Conservation (phyloP, 2,888 invertebrate genomes). For the Timema podura region DNA sequence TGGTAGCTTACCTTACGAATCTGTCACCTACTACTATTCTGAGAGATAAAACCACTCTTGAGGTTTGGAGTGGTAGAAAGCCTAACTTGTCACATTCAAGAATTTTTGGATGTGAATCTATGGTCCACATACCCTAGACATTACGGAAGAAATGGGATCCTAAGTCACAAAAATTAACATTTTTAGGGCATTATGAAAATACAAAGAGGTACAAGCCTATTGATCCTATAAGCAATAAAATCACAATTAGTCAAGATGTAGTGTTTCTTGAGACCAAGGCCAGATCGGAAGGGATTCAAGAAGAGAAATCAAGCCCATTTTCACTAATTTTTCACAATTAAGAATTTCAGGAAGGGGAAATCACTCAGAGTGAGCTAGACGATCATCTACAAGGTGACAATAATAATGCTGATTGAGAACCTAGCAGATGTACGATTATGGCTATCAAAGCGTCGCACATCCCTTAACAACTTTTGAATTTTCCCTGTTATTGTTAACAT, state of each 20-base stretch:
- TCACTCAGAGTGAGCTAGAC: too few relatives aligned
- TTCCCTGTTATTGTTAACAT: too few relatives aligned
- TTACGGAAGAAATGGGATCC: not conserved
- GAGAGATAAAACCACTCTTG: not conserved
- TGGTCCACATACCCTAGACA: not conserved
- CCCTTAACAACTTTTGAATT: too few relatives aligned
- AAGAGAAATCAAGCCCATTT: too few relatives aligned
- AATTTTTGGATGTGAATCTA: constrained; percentile 5
- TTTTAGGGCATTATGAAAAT: not conserved
- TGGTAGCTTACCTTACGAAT: not conserved
- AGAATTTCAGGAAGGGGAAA: too few relatives aligned
- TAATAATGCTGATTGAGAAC: too few relatives aligned
- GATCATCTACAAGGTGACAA: too few relatives aligned
- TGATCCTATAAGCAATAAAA: not conserved
- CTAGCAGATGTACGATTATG: too few relatives aligned
- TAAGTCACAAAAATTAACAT: not conserved
- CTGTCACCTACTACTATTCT: not conserved
- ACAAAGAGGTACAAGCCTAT: not conserved
- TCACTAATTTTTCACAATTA: too few relatives aligned
- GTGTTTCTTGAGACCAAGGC: not conserved
- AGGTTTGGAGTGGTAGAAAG: not conserved
- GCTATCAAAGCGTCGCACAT: too few relatives aligned
- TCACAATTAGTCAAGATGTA: not conserved
- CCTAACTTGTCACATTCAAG: not conserved
- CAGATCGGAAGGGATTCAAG: too few relatives aligned